phyloP scores from a whole-genome alignment of 2,113 vertebrate species.

The Pithys albifrons region DNA sequence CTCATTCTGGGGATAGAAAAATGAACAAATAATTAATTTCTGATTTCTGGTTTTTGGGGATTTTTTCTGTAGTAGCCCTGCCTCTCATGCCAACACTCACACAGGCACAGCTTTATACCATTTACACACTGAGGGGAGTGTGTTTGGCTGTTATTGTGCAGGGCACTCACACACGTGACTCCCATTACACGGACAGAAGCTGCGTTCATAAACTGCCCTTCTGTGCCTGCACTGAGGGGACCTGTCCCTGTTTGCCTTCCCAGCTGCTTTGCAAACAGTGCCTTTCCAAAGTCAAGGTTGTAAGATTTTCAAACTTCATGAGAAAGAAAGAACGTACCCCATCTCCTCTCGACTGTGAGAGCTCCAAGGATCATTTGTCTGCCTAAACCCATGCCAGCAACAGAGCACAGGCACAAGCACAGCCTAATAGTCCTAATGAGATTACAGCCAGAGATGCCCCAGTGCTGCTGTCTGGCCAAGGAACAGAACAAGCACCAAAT shows the following conservation, averaged over 20 bases:
- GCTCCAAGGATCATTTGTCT: not conserved
- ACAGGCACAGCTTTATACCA: conserved; percentile 57
- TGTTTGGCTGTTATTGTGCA: not conserved
- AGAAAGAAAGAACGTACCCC: not conserved
- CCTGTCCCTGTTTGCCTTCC: not conserved
- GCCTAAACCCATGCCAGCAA: not conserved
- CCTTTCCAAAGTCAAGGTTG: not conserved
- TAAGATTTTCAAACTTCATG: not conserved
- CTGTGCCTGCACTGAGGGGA: not conserved
- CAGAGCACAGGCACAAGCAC: not conserved
- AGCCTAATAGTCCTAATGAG: conserved; percentile 2
- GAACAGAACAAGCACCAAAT: not conserved
- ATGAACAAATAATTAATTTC: conserved; percentile 36
- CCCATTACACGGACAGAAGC: not conserved
- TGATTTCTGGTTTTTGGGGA: not conserved
- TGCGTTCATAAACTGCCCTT: not conserved
- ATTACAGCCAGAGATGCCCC: conserved; percentile 11
- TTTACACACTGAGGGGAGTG: conserved; percentile 42
- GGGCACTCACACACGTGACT: conserved; percentile 22
- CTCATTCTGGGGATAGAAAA: not conserved
- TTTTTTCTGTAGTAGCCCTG: conserved; percentile 6
- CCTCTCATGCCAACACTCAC: not conserved
- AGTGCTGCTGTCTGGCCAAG: not conserved
- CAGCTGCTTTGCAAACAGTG: not conserved
- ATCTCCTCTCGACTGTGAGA: not conserved